phyloP scores from a whole-genome alignment of 2,113 vertebrate species.

The Formicarius rufipectus region DNA sequence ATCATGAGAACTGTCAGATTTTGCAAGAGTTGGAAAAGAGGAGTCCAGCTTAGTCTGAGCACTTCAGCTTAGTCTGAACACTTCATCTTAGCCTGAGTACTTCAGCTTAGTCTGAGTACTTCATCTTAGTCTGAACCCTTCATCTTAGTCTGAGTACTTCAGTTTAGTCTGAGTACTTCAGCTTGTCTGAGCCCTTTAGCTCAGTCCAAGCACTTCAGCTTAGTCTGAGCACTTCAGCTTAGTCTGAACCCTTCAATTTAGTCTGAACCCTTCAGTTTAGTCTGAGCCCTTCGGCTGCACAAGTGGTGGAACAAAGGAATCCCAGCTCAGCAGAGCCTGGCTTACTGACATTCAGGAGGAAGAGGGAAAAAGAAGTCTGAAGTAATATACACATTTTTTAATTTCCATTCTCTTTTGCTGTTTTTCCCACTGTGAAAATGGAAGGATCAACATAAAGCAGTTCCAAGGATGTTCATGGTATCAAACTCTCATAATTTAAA shows the following conservation, averaged over 20 bases:
- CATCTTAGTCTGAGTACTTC: constrained; percentile 31
- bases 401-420: neutral
- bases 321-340: constrained; percentile 7
- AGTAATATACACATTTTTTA: neutral
- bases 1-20: neutral
- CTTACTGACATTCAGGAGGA: constrained; percentile 25
- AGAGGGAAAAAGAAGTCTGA: constrained; percentile 35
- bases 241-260: constrained; percentile 32
- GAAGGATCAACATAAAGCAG: neutral
- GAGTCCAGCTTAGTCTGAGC: constrained; percentile 37
- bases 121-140: constrained; percentile 34
- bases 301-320: constrained; percentile 26
- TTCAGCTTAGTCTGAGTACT: constrained; percentile 46
- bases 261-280: too few relatives aligned
- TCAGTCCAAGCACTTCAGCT: constrained; percentile 41
- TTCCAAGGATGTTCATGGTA: neutral
- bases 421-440: neutral
- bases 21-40: constrained; percentile 56
- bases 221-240: constrained; percentile 42
- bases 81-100: constrained; percentile 33
- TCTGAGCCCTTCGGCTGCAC: constrained; percentile 33
- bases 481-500: neutral
- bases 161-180: constrained; percentile 44
- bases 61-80: constrained; percentile 30
- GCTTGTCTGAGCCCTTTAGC: too few relatives aligned